Conservation (phyloP, 1,140 invertebrate genomes). For the Pseudomyrmex cubaensis region DNA sequence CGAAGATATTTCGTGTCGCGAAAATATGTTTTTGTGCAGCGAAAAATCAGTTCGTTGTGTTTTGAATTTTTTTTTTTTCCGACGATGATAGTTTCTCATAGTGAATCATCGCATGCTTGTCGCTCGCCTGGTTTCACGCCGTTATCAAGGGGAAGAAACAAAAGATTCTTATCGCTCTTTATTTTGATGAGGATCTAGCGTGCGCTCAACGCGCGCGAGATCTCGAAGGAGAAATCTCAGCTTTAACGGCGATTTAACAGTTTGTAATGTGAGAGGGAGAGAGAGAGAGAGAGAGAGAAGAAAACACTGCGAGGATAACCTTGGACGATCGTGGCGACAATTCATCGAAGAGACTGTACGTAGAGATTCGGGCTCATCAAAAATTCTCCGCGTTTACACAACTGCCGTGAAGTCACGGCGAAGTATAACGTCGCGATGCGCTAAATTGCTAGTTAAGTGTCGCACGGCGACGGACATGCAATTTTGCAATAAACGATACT, state of each 20-base stretch:
- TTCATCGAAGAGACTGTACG: slow-evolving; percentile 7
- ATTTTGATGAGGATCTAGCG: slow-evolving; percentile 56
- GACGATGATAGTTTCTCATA: too few relatives aligned
- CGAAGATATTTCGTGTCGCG: not conserved
- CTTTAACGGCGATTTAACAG: slow-evolving; percentile 34
- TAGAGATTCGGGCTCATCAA: not conserved
- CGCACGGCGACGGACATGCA: not conserved
- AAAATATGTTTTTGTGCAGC: not conserved
- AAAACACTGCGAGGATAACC: not conserved
- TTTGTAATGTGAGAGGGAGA: not conserved
- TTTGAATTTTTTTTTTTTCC: not conserved
- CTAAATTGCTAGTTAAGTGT: slow-evolving; percentile 3
- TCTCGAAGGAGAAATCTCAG: slow-evolving; percentile 54
- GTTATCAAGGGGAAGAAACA: slow-evolving; percentile 57
- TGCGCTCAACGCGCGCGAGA: slow-evolving; percentile 39
- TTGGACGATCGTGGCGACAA: slow-evolving; percentile 28
- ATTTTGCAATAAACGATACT: slow-evolving; percentile 19
- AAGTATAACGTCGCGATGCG: not conserved
- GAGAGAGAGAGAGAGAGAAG: not conserved
- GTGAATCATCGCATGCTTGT: slow-evolving; percentile 40
- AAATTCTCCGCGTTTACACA: slow-evolving; percentile 26
- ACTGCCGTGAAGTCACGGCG: slow-evolving; percentile 14
- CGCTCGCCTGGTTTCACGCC: not conserved
- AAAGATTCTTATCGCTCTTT: slow-evolving; percentile 66
- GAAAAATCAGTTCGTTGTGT: not conserved